These are phyloP conservation scores for Dorcus parallelipipedus DNA, from an alignment of 2,888 invertebrate genomes.

Conservation along the genomic window DNA sequence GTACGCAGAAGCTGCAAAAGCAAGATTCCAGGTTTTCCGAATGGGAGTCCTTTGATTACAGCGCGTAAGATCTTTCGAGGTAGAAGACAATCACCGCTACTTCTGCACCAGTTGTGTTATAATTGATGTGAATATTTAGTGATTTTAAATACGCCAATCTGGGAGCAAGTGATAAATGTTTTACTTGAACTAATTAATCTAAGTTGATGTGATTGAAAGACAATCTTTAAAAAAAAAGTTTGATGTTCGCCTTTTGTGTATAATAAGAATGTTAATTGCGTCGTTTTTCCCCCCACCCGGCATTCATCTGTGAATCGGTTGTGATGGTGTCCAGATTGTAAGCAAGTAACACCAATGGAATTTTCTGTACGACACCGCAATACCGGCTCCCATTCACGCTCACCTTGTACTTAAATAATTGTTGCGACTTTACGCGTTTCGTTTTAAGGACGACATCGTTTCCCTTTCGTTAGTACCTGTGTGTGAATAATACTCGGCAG, in stretches of 20 bases:
- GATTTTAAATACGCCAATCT: constrained; percentile 27
- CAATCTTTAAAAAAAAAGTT: constrained; percentile 35
- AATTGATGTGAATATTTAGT: constrained; percentile 22
- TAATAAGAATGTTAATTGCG: constrained; percentile 22
- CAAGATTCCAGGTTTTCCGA: constrained; percentile 85
- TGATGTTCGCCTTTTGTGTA: constrained; percentile 37
- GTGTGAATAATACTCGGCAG: constrained; percentile 39
- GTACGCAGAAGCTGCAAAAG: constrained; percentile 80
- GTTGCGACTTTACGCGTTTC: constrained; percentile 7
- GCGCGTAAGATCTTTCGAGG: constrained; percentile 37
- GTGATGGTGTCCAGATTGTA: too few relatives aligned
- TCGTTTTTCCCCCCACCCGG: constrained; percentile 1
- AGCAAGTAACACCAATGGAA: constrained; percentile 11
- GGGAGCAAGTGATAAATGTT: constrained; percentile 39
- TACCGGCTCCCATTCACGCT: background rate
- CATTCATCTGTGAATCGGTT: background rate
- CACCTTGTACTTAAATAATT: background rate
- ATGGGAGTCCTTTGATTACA: constrained; percentile 74
- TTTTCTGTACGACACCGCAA: constrained; percentile 3
- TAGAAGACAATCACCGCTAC: constrained; percentile 15
- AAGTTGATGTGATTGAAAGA: constrained; percentile 37
- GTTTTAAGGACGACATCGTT: constrained; percentile 1
- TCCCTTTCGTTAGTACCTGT: constrained; percentile 32
- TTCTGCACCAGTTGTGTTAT: constrained; percentile 23
- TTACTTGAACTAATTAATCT: constrained; percentile 23